These are phyloP conservation scores for Chascanopsetta lugubris DNA, from an alignment of 2,113 vertebrate genomes.

Conservation along the genomic window DNA sequence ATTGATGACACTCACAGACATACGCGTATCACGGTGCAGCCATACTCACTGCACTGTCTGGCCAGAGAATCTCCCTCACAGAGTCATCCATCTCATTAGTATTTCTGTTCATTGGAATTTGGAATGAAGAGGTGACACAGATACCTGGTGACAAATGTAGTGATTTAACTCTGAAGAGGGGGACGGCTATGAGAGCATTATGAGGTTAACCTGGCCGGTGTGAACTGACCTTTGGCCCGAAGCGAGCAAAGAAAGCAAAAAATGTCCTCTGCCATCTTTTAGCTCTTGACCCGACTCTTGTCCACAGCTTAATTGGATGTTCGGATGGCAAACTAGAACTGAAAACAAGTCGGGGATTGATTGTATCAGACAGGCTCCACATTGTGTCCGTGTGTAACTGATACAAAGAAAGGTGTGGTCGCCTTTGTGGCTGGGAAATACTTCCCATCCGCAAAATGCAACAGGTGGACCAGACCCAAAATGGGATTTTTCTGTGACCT, in stretches of 20 bases:
- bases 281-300: slow-evolving; percentile 30
- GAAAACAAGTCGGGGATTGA: slow-evolving; percentile 47
- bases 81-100: too few relatives aligned
- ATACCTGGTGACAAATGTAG: too few relatives aligned
- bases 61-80: too few relatives aligned
- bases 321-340: slow-evolving; percentile 50
- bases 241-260: slow-evolving; percentile 63
- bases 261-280: slow-evolving; percentile 58
- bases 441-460: slow-evolving; percentile 32
- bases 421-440: slow-evolving; percentile 31
- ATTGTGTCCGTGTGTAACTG: slow-evolving; percentile 69
- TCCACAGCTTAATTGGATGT: slow-evolving; percentile 45
- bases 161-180: too few relatives aligned
- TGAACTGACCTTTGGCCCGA: slow-evolving; percentile 18
- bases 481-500: slow-evolving; percentile 8
- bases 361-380: slow-evolving; percentile 63
- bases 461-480: slow-evolving; percentile 30
- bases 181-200: too few relatives aligned
- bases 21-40: too few relatives aligned
- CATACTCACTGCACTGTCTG: too few relatives aligned
- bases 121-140: too few relatives aligned
- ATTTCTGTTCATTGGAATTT: too few relatives aligned
- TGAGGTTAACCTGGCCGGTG: neutral
- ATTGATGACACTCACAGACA: too few relatives aligned
- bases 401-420: slow-evolving; percentile 53